Percentiles rank a stretch among this genome's conserved stretches.
These are phyloP conservation scores for Oreochromis niloticus DNA, from an alignment of 2,113 vertebrate genomes.

Conservation along the genomic window DNA sequence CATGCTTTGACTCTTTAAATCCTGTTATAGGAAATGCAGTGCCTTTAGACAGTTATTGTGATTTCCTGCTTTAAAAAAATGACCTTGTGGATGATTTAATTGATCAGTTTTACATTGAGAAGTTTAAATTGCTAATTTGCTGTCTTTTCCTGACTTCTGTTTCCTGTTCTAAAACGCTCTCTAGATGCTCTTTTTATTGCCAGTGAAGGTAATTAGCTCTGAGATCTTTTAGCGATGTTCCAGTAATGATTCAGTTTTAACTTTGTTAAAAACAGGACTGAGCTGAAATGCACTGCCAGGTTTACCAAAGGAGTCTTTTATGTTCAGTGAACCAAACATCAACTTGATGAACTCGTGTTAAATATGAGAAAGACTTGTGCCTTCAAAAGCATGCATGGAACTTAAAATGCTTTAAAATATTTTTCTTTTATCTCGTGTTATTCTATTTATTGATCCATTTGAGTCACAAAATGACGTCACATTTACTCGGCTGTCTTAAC, in stretches of 20 bases:
- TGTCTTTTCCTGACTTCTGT: background rate
- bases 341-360: accelerated
- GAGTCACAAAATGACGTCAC: background rate
- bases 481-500: background rate
- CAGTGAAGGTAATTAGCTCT: background rate
- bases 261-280: background rate
- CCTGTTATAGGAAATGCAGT: background rate
- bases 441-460: background rate
- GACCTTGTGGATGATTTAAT: background rate
- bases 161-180: background rate
- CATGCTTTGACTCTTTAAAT: background rate
- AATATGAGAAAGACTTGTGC: conserved; percentile 25
- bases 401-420: background rate
- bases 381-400: conserved; percentile 1
- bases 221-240: background rate
- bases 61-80: background rate
- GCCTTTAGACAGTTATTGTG: background rate
- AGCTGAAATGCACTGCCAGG: background rate
- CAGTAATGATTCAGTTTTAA: background rate
- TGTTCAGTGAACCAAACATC: background rate
- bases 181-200: background rate
- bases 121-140: background rate
- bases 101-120: background rate
- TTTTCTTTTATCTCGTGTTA: background rate
- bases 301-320: background rate